Percentiles rank a stretch among this genome's conserved stretches.
Evolutionary conservation across 2,113 vertebrate species (phyloP).

Genomic region (Pelecanoides urinatrix): DNA sequence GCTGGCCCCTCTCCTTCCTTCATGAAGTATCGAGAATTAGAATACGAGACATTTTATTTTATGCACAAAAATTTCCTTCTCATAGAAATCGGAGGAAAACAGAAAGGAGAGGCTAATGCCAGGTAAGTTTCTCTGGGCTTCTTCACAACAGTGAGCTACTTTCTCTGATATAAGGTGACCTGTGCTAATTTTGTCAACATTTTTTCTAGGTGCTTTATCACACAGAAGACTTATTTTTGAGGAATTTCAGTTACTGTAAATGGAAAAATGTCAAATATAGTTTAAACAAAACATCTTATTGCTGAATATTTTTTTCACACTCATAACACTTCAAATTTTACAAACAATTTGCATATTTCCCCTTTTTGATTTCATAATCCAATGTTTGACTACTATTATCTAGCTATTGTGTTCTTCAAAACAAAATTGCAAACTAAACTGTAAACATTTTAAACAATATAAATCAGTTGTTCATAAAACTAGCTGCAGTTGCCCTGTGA

Average conservation of each 20-base stretch:
- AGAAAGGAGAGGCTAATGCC: neutral
- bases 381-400: neutral
- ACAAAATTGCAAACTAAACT: neutral
- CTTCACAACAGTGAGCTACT: neutral
- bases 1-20: too few relatives aligned
- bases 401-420: neutral
- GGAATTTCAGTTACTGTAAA: neutral
- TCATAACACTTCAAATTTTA: neutral
- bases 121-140: neutral
- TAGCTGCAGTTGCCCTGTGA: neutral
- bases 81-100: neutral
- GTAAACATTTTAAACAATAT: neutral
- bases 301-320: neutral
- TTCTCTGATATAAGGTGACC: neutral
- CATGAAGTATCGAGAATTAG: too few relatives aligned
- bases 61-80: neutral
- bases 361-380: neutral
- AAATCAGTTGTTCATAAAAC: neutral
- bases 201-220: neutral
- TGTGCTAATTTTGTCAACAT: neutral
- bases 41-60: rapidly evolving
- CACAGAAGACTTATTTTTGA: neutral
- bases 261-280: neutral
- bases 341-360: neutral
- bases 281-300: neutral